Base-by-base conservation (phyloP, 2,888 invertebrate genomes). In the Drosophila infuscata region DNA sequence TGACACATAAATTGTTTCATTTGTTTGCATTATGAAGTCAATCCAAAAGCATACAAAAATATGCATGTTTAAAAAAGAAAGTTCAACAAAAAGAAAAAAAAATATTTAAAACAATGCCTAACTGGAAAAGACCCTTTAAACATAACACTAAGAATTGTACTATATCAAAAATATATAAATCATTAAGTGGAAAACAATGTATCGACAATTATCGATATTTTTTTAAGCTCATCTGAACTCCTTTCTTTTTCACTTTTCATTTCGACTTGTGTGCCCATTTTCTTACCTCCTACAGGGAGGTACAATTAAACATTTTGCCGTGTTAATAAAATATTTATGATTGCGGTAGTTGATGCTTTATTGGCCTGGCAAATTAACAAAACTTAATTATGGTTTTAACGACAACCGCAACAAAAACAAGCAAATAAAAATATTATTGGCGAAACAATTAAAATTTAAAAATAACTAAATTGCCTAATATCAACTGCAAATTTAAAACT, bases 321-420 rank as follows among this genome's bases (percentile, higher is more conserved):
- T 73, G 89, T 81, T 87, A 89, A 89, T 89, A 83, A 89, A 89
- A 83, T 87, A 87, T 89, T 87, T 84, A 87, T 77, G 68, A 79
- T 75, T 84, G 89, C 71, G 83, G 82, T 60, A 41, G 54, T 63
- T 57, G 67, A 68, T 70, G 69, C 71, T 78, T 83, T 86, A 86
- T 86, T 81, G 68, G 70, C 65, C 71, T 61, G 74, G 58, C 75
- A 76, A 84, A 87, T 84, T 79, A 80, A 80, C 75, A 76, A 89
- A 86, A 89, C 89, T 84, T 87, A 87, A 89, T 87, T 87, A 83
- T 70, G 81, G 62, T 36, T 63, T 64, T 58, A 53, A 38, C 46
- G 63, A 56, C 25, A 56, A 61, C 35, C 29, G 25, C 38, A 56
- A 4, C 17, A 7, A 8, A 11, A 52, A 32, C 11, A 11, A 20